Evolutionary conservation across 2,888 invertebrate species (phyloP), one percentile per base, ranked within the genome.

Genomic region (Drosophila pseudotalamancana): DNA sequence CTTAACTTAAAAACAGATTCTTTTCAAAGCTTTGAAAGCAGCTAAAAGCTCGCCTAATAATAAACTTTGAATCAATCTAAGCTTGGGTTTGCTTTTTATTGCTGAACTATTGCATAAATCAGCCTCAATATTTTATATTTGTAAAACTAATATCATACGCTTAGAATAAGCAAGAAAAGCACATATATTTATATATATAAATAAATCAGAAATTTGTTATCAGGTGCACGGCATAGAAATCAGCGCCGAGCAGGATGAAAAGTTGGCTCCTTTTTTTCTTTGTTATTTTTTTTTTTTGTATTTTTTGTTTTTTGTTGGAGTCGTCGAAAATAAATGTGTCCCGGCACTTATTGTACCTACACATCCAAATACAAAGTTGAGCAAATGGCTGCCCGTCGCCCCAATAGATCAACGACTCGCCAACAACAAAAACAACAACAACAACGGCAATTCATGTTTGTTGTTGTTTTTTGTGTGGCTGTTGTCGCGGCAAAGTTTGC

Each of bases 401-500:
- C 55, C 71, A 54, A 77, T 80, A 84, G 78, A 84, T 81, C 78
- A 83, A 85, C 77, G 77, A 64, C 65, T 74, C 46, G 32, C 50
- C 60, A 61, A 37, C 62, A 72, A 70, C 56, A 67, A 56, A 37
- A 45, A 40, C 23, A 51, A 29, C 25, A 49, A 56, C 27, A n/a
- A n/a, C n/a, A n/a, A 4, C 31, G 37, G 50, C 14, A 25, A 31
- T 21, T 21, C 21, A 27, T 29, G 48, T 50, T 27, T 43, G 51
- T 51, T 61, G 31, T 48, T 62, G 45, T 64, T 42, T 51, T 61
- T 64, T 42, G 48, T 61, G 9, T 57, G 54, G 40, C 48, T 45
- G 50, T 61, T 68, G 82, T 71, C 72, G 74, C 57, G 61, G 77
- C 50, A 72, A 76, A 74, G 77, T 80, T 87, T 68, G 87, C 87